Percentiles rank a stretch among this genome's conserved stretches.
phyloP scores from a whole-genome alignment of 2,113 vertebrate species.

The Panthera uncia region DNA sequence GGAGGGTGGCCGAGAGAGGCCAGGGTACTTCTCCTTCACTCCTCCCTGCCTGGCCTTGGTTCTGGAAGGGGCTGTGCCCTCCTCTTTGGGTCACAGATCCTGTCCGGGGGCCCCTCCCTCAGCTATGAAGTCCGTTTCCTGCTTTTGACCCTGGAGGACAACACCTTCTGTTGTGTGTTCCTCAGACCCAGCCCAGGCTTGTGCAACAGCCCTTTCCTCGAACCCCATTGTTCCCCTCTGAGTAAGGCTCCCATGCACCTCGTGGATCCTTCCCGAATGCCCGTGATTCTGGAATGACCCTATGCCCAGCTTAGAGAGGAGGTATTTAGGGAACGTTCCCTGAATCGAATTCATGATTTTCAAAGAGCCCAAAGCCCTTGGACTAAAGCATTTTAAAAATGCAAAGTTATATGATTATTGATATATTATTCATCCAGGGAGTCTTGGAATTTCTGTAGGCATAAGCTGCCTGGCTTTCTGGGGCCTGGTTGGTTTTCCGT shows the following conservation, averaged over 20 bases:
- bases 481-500: neutral
- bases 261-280: rapidly evolving
- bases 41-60: neutral
- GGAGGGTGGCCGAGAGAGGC: too few relatives aligned
- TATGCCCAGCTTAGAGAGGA: neutral
- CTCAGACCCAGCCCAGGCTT: rapidly evolving
- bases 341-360: neutral
- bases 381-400: neutral
- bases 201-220: rapidly evolving
- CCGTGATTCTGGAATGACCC: neutral
- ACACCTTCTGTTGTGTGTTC: neutral
- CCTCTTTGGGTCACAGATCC: neutral
- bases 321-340: neutral
- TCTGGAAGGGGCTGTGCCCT: neutral
- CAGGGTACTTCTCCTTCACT: rapidly evolving
- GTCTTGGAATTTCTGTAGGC: neutral
- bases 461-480: neutral
- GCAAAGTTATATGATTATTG: neutral
- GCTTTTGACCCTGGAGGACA: neutral
- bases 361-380: neutral
- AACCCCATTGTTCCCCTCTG: rapidly evolving
- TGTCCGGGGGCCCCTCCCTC: rapidly evolving
- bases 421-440: slow-evolving; percentile 23
- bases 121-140: too few relatives aligned
- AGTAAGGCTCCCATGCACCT: neutral